phyloP scores from a whole-genome alignment of 2,113 vertebrate genomes.

The Heteronetta atricapilla region DNA sequence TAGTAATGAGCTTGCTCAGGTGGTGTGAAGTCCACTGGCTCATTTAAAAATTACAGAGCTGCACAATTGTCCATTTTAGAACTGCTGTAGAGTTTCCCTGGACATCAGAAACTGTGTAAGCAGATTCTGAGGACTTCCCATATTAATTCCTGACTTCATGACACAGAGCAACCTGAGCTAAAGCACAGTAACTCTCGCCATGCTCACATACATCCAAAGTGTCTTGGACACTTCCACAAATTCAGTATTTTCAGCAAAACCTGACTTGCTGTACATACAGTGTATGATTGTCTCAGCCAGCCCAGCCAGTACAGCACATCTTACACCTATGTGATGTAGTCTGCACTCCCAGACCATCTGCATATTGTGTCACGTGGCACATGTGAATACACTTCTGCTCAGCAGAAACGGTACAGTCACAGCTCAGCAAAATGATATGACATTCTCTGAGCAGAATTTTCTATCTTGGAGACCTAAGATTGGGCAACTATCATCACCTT shows the following conservation, averaged over 20 bases:
- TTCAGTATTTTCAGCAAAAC: not conserved
- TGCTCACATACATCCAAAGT: not conserved
- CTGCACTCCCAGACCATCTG: not conserved
- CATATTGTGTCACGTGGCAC: not conserved
- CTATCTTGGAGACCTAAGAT: not conserved
- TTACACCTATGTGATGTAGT: fast-evolving
- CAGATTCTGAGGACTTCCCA: not conserved
- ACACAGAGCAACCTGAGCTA: not conserved
- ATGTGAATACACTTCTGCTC: not conserved
- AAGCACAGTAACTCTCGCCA: not conserved
- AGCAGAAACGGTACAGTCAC: not conserved
- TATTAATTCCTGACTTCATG: not conserved
- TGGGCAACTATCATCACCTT: not conserved
- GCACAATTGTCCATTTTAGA: not conserved
- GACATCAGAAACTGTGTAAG: not conserved
- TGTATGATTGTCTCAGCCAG: not conserved
- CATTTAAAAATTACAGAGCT: not conserved
- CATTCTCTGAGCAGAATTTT: not conserved
- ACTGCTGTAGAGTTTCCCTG: not conserved
- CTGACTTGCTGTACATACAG: not conserved
- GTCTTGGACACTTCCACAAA: not conserved
- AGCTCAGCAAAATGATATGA: not conserved
- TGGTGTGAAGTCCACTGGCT: not conserved
- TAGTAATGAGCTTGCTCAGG: fast-evolving
- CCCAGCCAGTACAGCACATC: not conserved